phyloP scores from a whole-genome alignment of 1,140 invertebrate species.

The Delia radicum region DNA sequence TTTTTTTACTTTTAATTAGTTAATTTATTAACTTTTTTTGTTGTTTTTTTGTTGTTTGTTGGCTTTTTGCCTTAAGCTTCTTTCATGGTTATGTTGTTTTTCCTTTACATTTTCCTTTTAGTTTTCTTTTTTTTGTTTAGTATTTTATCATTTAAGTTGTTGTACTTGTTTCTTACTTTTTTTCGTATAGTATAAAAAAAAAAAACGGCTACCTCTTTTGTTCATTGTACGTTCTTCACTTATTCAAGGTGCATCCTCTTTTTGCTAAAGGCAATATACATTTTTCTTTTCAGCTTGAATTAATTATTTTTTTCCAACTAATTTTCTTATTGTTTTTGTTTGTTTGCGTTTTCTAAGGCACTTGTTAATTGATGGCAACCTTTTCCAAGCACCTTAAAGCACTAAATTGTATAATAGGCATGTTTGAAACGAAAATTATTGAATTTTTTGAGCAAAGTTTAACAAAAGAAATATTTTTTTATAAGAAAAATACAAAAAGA shows the following conservation, averaged over 20 bases:
- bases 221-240: neutral
- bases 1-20: neutral
- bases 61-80: neutral
- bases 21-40: too few species aligned
- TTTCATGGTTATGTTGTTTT: neutral
- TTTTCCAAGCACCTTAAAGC: neutral
- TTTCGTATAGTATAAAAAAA: neutral
- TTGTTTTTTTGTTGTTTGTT: neutral
- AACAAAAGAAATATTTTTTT: too few species aligned
- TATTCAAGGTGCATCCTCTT: neutral
- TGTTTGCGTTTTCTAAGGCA: neutral
- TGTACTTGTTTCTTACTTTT: neutral
- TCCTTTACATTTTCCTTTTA: neutral
- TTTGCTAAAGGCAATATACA: neutral
- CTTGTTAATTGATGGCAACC: neutral
- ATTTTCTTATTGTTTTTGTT: neutral
- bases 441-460: too few species aligned
- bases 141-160: neutral
- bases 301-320: neutral
- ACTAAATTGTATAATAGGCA: neutral
- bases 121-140: neutral
- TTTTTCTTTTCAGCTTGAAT: neutral
- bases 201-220: constrained; percentile 17
- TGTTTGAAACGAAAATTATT: too few species aligned
- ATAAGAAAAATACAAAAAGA: too few species aligned